Evolutionary conservation across 2,888 invertebrate species (phyloP), one percentile per base, ranked within the genome.

Genomic region (Gari tellinella): DNA sequence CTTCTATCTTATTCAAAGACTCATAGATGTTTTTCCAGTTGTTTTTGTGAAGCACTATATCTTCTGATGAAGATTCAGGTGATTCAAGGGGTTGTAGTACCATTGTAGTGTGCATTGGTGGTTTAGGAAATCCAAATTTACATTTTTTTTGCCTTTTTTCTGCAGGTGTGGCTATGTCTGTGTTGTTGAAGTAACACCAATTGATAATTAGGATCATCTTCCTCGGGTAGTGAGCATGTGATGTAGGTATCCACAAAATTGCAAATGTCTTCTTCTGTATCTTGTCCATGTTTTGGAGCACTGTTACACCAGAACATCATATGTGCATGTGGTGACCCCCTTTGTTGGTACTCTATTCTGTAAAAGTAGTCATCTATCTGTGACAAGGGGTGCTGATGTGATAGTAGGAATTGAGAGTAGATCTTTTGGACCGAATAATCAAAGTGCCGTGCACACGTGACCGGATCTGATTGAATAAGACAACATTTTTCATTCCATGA

Each of bases 241-340:
- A 75, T 40, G 52, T 67, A 69, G 19, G 45, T 61, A 40, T 78
- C 75, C 31, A 76, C 51, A 67, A 70, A 78, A 10, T 60, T 17
- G 21, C 12, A 15, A n/a, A 75, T 46, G 17, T 65, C 49, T 49
- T 74, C 56, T 46, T 65, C 55, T 21, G 25, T 15, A 41, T 69
- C 49, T 49, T 52, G 12, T 5, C 55, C 68, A 68, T 56, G 62
- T 21, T 15, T 23, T 31, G 75, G 75, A 19, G 74, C 52, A 61
- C 70, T 26, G 51, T 69, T 41, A 46, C 62, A 43, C 77, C 78
- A 82, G 10, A 80, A 25, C 14, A 82, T 14, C 51, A 67, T 61
- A 41, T 82, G 77, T 15, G 70, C 49, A 69, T 79, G 81, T 5
- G 80, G 80, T 17, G 72, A 76, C 12, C 80, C 75, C 12, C 73